Base-by-base conservation (phyloP, 2,888 invertebrate species). In the Macrophya alboannulata region DNA sequence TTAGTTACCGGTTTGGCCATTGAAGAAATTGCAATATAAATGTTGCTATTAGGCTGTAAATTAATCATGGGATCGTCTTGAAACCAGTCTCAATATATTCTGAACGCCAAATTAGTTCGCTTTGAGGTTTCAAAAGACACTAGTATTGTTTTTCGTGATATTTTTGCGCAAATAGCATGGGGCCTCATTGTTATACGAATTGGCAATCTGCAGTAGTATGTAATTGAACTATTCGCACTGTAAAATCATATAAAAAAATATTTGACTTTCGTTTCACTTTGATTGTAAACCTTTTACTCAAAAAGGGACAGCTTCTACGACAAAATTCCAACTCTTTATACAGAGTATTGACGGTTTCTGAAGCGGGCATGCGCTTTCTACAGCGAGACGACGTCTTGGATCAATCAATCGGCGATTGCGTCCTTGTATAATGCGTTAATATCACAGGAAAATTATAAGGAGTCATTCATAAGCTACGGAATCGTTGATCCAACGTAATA, bases 351-450 rank as follows among this genome's bases (percentile, higher is more conserved):
- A 45, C 74, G n/a, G 25, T 21, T 74, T 43, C 15, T 45, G 21
- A 45, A 45, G 45, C 74, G 25, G 48, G 21, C 74, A 74, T 74
- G 45, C 74, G 74, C 74, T 5, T 45, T 72, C n/a, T 6, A 12
- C 37, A 72, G n/a, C 25, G 9, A 6, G 45, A n/a, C 25, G 10
- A 12, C 74, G 5, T 45, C 45, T 21, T 21, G 21, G 45, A 74
- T 74, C 45, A 74, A 74, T 74, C 15, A 45, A 37, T 68, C 31
- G 68, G 12, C 17, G 31, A 37, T 37, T 68, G 68, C 37, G 31
- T 68, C 6, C 37, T 37, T 37, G 37, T 25, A 68, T 65, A 37
- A 59, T 25, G 62, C 62, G 62, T 62, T 12, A 21, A 25, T 62
- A 62, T 62, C 55, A 55, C 4, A 4, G 10, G 21, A 21, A 2